Evolutionary conservation across 2,797 vertebrate species (phyloP), one percentile per base, ranked within the genome.

Genomic region (Phrynocephalus guinanensis): DNA sequence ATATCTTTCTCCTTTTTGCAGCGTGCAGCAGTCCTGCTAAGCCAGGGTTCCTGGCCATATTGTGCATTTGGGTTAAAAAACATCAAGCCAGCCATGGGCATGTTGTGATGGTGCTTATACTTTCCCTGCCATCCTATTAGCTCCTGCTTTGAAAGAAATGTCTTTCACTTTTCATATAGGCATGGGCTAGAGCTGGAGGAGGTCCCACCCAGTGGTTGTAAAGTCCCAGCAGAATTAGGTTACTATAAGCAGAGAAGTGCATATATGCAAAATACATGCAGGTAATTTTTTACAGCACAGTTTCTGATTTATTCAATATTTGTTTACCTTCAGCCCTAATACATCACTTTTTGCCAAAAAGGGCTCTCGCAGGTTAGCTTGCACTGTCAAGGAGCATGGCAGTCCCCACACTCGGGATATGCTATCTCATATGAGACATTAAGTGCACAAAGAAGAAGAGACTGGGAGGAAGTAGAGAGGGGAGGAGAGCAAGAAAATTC

Each of bases 1-100:
- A 86, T 28, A 76, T 11, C n/a, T 10, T 44, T 16, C 28, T 76
- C 63, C 79, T 30, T 67, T 82, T 82, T 67, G n/a, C 86, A 87
- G 80, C 63, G 68, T 87, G 67, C 73, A 85, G 67, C 30, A 33
- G 18, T 20, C 16, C 52, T 16, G 15, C 38, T 79, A 86, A 79
- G 20, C 48, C 84, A 86, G n/a, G 44, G 10, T 38, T 38, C 50
- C 67, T 71, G 50, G 50, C 50, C 77, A 80, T 60, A 71, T 48
- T 76, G 48, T 60, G 67, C 22, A 71, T 79, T 60, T 72, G 77
- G 24, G 77, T 77, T 80, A 28, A 72, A 72, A 86, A 28, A 44
- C 5, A 56, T 63, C 67, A n/a, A 52, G 18, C 30, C 18, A 72
- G 24, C 20, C 20, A 79, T 18, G 28, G 66, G 7, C 0, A 10